A percentile compares a stretch with the other conserved stretches of the same genome.
phyloP scores from a whole-genome alignment of 2,797 vertebrate species.

The Ispidina lecontei region DNA sequence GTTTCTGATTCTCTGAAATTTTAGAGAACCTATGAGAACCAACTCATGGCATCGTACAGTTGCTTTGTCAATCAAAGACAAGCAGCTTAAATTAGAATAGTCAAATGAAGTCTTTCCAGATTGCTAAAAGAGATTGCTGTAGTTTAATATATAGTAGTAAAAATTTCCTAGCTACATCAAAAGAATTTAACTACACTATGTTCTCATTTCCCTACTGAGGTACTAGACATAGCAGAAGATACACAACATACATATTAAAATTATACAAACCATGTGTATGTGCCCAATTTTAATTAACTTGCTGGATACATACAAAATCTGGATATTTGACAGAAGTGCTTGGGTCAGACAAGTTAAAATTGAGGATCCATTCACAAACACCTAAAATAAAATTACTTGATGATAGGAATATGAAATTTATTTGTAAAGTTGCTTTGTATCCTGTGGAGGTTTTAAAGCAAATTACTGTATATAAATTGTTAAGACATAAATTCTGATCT shows the following conservation, averaged over 20 bases:
- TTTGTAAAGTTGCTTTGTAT: neutral
- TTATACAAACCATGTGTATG: neutral
- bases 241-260: neutral
- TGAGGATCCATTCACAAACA: neutral
- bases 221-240: neutral
- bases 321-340: neutral
- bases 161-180: neutral
- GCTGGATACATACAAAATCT: neutral
- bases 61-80: neutral
- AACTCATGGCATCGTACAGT: neutral
- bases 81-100: neutral
- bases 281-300: neutral
- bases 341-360: neutral
- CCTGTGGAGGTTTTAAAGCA: neutral
- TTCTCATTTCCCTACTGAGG: neutral
- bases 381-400: neutral
- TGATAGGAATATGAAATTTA: neutral
- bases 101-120: neutral
- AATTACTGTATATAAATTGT: neutral
- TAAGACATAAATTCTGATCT: slow-evolving; percentile 53
- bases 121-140: neutral
- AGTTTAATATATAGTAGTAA: neutral
- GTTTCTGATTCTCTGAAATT: neutral
- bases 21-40: neutral
- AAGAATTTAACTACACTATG: neutral